Conservation (phyloP, 2,888 invertebrate species). For the Cantharis rufa region DNA sequence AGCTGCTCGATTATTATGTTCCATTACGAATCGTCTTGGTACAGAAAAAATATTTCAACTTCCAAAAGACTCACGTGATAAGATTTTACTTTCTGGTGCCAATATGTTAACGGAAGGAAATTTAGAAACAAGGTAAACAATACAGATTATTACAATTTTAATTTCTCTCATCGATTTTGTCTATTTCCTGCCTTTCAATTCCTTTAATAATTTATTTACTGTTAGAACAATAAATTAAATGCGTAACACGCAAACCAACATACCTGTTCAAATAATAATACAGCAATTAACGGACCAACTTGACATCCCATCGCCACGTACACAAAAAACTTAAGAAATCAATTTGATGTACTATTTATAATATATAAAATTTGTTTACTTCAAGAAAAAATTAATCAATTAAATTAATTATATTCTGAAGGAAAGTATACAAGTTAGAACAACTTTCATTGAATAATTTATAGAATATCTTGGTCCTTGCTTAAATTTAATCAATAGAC, state of each 20-base stretch:
- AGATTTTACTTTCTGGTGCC: slow-evolving; percentile 78
- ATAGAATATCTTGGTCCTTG: not conserved
- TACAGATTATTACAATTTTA: not conserved
- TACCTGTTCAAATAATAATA: not conserved
- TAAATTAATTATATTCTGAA: too few relatives aligned
- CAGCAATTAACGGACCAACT: not conserved
- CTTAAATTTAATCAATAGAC: not conserved
- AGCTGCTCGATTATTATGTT: slow-evolving; percentile 76
- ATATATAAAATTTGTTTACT: not conserved
- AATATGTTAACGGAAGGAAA: slow-evolving; percentile 85
- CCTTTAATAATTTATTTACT: not conserved
- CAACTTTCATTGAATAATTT: not conserved
- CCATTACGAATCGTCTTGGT: slow-evolving; percentile 74
- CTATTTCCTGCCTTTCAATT: not conserved
- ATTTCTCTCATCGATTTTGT: slow-evolving; percentile 26
- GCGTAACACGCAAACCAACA: not conserved
- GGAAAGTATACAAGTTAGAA: not conserved
- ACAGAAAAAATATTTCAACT: slow-evolving; percentile 72
- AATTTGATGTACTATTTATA: not conserved
- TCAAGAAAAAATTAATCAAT: not conserved
- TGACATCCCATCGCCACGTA: not conserved
- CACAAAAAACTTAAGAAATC: not conserved
- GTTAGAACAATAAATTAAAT: not conserved
- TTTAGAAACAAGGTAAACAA: slow-evolving; percentile 74
- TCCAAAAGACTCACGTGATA: slow-evolving; percentile 77